These are phyloP conservation scores for Gymnoscopelus braueri DNA, from an alignment of 2,797 vertebrate species.

Conservation along the genomic window DNA sequence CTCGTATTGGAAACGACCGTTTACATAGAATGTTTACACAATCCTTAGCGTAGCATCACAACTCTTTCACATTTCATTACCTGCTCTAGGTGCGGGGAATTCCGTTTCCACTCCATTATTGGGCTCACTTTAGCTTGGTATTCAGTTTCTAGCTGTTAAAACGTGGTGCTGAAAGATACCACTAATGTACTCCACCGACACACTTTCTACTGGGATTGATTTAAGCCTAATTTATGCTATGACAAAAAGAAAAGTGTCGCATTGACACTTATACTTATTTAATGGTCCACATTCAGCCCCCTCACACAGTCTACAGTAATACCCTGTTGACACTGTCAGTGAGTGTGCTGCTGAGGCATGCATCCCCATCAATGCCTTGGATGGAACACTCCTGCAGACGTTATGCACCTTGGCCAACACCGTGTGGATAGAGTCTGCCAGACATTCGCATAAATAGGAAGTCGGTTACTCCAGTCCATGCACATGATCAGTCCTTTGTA, in stretches of 20 bases:
- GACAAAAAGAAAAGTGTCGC: too few species aligned
- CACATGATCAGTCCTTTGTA: constrained; percentile 26
- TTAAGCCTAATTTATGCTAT: too few species aligned
- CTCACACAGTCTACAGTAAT: neutral
- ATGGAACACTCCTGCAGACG: neutral
- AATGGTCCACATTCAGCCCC: neutral
- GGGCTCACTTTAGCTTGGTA: constrained; percentile 6
- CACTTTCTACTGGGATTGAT: neutral
- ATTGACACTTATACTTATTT: too few species aligned
- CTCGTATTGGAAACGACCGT: constrained; percentile 42
- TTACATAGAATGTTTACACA: constrained; percentile 74
- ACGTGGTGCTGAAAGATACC: constrained; percentile 3
- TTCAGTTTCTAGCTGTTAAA: constrained; percentile 15
- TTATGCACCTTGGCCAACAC: neutral
- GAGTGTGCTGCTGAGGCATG: neutral
- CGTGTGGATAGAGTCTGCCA: neutral
- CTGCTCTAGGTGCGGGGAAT: neutral
- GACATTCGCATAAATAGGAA: neutral
- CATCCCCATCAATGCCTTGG: neutral
- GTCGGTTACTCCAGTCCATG: neutral
- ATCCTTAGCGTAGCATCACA: constrained; percentile 37
- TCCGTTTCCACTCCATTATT: neutral
- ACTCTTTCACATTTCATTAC: constrained; percentile 16
- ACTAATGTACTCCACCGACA: constrained; percentile 14
- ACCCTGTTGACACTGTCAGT: neutral